A percentile compares a stretch with the other conserved stretches of the same genome.
phyloP scores from a whole-genome alignment of 2,797 vertebrate genomes.

The Phrynocephalus forsythii region DNA sequence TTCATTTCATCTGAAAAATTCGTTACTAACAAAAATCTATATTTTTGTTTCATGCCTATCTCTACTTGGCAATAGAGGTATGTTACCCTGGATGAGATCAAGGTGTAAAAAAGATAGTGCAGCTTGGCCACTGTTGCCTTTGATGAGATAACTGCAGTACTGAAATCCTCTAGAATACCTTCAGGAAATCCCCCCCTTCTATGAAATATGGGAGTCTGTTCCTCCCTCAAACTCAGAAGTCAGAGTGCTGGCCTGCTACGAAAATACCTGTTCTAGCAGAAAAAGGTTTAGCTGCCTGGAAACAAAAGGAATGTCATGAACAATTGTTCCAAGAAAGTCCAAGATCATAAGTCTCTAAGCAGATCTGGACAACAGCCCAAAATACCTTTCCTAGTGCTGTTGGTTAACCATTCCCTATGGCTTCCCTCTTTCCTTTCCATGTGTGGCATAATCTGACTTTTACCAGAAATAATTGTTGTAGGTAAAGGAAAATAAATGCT shows the following conservation, averaged over 20 bases:
- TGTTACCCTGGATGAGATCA: neutral
- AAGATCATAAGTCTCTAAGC: too few species aligned
- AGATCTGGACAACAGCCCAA: too few species aligned
- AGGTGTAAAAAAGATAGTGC: neutral
- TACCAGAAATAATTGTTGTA: neutral
- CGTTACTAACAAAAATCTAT: too few species aligned
- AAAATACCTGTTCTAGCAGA: neutral
- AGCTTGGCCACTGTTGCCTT: neutral
- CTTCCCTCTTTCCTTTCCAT: neutral
- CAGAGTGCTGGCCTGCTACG: neutral
- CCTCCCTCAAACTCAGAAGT: neutral
- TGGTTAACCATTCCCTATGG: neutral
- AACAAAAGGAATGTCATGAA: too few species aligned
- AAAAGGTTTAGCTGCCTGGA: neutral
- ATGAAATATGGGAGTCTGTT: neutral
- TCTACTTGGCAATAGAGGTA: too few species aligned
- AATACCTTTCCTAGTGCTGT: too few species aligned
- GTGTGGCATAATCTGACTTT: neutral
- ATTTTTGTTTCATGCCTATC: too few species aligned
- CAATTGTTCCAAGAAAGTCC: too few species aligned
- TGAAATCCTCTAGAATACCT: neutral
- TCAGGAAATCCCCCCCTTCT: neutral
- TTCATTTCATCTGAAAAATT: too few species aligned
- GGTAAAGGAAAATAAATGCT: neutral
- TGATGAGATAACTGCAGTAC: neutral